These are phyloP conservation scores for Odontomyia ornata DNA, from an alignment of 2,888 invertebrate species.

Conservation along the genomic window DNA sequence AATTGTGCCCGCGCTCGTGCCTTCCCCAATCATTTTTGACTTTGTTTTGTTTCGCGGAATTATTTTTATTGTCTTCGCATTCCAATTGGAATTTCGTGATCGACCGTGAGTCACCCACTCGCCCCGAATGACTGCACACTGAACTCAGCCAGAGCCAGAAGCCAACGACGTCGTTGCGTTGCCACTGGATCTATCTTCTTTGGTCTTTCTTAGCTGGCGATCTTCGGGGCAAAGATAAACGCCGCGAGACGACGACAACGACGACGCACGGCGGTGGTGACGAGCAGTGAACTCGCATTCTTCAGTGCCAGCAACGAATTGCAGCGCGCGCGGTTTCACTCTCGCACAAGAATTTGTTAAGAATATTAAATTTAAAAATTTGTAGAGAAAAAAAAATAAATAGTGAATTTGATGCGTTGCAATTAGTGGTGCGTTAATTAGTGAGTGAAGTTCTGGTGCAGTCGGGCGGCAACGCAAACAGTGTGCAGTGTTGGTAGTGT, in stretches of 20 bases:
- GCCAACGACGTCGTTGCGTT: not conserved
- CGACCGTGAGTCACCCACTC: slow-evolving; percentile 27
- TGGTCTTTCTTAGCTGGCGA: too few relatives aligned
- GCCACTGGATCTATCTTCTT: not conserved
- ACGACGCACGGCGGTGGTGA: not conserved
- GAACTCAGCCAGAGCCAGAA: not conserved
- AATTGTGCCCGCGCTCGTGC: slow-evolving; percentile 8
- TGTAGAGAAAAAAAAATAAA: not conserved
- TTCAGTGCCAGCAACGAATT: not conserved
- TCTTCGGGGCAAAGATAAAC: slow-evolving; percentile 20
- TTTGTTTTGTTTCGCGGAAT: slow-evolving; percentile 5
- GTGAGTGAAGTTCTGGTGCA: not conserved
- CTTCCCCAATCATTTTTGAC: slow-evolving; percentile 1
- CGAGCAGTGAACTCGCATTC: not conserved
- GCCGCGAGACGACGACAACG: not conserved
- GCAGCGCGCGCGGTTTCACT: slow-evolving; percentile 15
- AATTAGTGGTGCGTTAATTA: slow-evolving; percentile 9
- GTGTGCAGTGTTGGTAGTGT: not conserved
- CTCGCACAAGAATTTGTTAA: slow-evolving; percentile 24
- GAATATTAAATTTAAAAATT: not conserved
- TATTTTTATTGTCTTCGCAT: slow-evolving; percentile 40
- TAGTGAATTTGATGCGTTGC: not conserved
- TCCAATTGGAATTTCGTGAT: slow-evolving; percentile 39
- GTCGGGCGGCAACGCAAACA: not conserved
- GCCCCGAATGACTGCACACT: not conserved